Evolutionary conservation across 2,113 vertebrate species (phyloP).

Genomic region (Ageneiosus marmoratus): DNA sequence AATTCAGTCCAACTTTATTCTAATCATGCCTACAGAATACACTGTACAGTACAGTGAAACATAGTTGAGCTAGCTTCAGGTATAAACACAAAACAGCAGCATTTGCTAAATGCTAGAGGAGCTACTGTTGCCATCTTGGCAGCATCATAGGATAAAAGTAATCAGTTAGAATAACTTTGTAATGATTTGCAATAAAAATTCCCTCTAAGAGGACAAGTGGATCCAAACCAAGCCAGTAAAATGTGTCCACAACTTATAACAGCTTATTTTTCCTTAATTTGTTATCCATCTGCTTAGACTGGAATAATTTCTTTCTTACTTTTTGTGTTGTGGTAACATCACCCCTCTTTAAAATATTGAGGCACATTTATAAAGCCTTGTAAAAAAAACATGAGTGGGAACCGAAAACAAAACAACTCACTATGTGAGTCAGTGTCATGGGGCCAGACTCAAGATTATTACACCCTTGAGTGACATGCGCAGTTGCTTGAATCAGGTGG

Average conservation of each 20-base stretch:
- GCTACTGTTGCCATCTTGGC: not conserved
- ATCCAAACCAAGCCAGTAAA: not conserved
- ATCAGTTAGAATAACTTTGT: not conserved
- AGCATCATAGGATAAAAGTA: not conserved
- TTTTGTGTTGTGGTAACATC: slow-evolving; percentile 1
- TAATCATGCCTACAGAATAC: not conserved
- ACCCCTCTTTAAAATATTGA: not conserved
- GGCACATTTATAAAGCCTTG: not conserved
- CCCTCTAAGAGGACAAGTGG: not conserved
- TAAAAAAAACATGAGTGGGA: not conserved
- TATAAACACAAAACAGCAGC: not conserved
- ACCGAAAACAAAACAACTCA: slow-evolving; percentile 14
- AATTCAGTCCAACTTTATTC: not conserved
- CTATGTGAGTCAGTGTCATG: slow-evolving; percentile 22
- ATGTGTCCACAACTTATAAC: not conserved
- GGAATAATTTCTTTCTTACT: not conserved
- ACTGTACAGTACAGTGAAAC: too few relatives aligned
- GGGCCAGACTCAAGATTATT: slow-evolving; percentile 23
- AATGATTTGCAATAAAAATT: not conserved
- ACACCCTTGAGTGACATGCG: slow-evolving; percentile 6
- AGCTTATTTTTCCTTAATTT: not conserved
- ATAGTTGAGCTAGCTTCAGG: not conserved
- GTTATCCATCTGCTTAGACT: not conserved
- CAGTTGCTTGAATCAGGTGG: slow-evolving; percentile 18
- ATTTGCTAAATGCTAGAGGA: not conserved